Base-by-base conservation (phyloP, 2,797 vertebrate species). In the Taeniopygia guttata region DNA sequence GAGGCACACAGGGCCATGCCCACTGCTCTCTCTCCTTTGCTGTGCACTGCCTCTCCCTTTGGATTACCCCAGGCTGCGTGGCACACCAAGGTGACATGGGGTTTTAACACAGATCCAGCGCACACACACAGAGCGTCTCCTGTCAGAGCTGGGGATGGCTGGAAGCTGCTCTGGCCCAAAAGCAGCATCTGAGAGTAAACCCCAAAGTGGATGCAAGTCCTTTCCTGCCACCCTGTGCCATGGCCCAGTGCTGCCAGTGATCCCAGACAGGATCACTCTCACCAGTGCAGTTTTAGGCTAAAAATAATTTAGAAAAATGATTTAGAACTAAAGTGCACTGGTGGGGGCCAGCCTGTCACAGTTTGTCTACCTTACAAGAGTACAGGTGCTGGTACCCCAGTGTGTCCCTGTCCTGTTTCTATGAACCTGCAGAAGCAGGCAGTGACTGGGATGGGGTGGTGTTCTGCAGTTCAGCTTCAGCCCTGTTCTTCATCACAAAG, bases 401-500 rank as follows among this genome's bases (percentile, higher is more conserved):
- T 0, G 0, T 48, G 16, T 22, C 43, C 36, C 48, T 49, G 21
- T 30, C 51, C 38, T 46, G 10, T 55, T 79, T 30, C 75, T 19
- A 11, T 1, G 0, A 69, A 62, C 38, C 32, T 49, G 55, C 5
- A 1, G 2, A 73, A 46, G 45, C 1, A 1, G 29, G 32, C 49
- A 76, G 38, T 52, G 54, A n/a, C 19, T 4, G 1, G 29, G 27
- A 55, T 15, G 45, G 13, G 2, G 0, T 46, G 34, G 6, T 13
- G 34, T 34, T 63, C 46, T 91, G 83, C 56, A 11, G 13, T 67
- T 94, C 64, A 52, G 70, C 93, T 78, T 93, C 86, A 96, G 89
- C 73, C 73, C 74, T 27, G 32, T 90, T 84, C 62, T 20, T 46
- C 0, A 0, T 59, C 52, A 87, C 22, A n/a, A 87, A 81, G 40